Percentiles rank a stretch among this genome's conserved stretches.
Evolutionary conservation across 2,113 vertebrate genomes (phyloP).

Genomic region (Macrotus californicus): DNA sequence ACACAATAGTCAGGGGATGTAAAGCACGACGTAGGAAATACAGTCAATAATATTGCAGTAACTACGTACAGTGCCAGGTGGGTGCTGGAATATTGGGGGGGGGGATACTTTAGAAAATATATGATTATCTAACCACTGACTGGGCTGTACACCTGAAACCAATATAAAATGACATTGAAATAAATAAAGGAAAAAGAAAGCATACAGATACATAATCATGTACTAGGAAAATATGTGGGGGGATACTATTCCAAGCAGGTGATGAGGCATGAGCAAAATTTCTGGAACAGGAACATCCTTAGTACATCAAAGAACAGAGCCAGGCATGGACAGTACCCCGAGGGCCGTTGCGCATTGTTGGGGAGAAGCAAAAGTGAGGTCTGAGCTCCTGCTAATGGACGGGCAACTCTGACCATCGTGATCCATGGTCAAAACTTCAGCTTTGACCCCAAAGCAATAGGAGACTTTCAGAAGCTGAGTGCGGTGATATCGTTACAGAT

Average conservation of each 20-base stretch:
- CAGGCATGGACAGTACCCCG: background rate
- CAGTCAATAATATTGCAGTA: too few relatives aligned
- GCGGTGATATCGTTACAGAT: background rate
- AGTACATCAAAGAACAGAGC: background rate
- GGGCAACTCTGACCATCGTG: too few relatives aligned
- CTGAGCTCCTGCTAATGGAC: background rate
- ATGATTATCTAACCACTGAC: background rate
- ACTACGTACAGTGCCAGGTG: background rate
- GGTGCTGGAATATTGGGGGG: background rate
- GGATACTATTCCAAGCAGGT: background rate
- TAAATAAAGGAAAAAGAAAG: background rate
- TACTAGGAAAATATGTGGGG: background rate
- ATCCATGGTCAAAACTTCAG: background rate
- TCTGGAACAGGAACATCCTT: background rate
- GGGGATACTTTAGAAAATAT: background rate
- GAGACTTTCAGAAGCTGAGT: background rate
- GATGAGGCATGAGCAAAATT: background rate
- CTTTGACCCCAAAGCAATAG: background rate
- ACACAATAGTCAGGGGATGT: background rate
- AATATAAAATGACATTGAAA: background rate
- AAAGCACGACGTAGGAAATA: background rate
- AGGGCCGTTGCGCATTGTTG: background rate
- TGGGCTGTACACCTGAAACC: background rate
- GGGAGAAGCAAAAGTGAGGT: background rate
- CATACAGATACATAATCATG: background rate